A percentile compares a stretch with the other conserved stretches of the same genome.
These are phyloP conservation scores for Fregetta grallaria DNA, from an alignment of 2,113 vertebrate species.

Conservation along the genomic window DNA sequence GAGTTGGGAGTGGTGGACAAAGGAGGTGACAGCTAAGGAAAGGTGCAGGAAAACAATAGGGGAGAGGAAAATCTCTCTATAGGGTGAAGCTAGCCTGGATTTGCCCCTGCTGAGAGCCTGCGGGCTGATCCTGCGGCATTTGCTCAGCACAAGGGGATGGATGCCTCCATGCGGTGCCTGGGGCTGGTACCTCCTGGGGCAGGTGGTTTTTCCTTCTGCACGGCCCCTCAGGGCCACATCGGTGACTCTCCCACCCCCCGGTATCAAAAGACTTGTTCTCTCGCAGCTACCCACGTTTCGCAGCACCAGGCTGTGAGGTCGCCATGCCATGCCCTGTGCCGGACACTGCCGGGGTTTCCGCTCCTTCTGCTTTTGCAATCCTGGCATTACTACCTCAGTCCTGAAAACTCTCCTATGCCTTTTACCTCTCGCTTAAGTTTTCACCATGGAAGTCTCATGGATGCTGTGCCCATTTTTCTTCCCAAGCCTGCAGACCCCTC, in stretches of 20 bases:
- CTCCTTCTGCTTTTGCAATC: not conserved
- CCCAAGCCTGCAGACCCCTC: not conserved
- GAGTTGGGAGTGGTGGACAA: not conserved
- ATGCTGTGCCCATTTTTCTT: not conserved
- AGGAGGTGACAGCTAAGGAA: not conserved
- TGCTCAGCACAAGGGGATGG: not conserved
- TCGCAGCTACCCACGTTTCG: accelerated
- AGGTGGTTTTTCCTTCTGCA: not conserved
- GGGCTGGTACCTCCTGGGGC: not conserved
- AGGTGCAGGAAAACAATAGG: not conserved
- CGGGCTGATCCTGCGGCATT: not conserved
- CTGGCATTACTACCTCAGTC: not conserved
- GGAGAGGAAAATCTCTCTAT: not conserved
- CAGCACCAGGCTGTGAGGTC: not conserved
- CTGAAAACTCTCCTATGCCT: not conserved
- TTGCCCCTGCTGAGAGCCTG: accelerated
- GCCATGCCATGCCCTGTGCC: accelerated
- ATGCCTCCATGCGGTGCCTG: accelerated
- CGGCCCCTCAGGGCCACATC: accelerated
- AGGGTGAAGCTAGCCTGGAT: not conserved
- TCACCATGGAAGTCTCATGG: accelerated
- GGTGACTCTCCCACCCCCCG: accelerated
- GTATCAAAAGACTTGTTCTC: not conserved
- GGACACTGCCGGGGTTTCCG: accelerated
- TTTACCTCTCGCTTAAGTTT: not conserved